A percentile compares a stretch with the other conserved stretches of the same genome.
phyloP scores from a whole-genome alignment of 1,140 invertebrate genomes.

The Hyphantria cunea region DNA sequence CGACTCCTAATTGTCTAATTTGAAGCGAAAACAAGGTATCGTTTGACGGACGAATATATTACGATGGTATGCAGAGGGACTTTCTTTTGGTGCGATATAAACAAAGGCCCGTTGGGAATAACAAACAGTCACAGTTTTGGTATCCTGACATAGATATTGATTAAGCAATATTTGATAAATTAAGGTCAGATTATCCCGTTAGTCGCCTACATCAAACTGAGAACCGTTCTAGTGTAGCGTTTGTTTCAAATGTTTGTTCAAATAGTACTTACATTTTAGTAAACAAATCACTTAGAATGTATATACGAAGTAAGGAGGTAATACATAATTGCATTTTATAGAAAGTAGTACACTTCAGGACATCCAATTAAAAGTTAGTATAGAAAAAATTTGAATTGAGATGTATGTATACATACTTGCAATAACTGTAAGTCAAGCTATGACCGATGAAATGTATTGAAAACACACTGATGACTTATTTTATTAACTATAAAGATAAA shows the following conservation, averaged over 20 bases:
- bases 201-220: not conserved
- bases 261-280: not conserved
- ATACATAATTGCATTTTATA: too few relatives aligned
- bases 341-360: too few relatives aligned
- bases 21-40: constrained; percentile 76
- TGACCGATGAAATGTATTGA: too few relatives aligned
- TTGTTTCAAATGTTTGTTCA: not conserved
- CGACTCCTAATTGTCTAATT: constrained; percentile 80
- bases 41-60: constrained; percentile 73
- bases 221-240: not conserved
- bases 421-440: too few relatives aligned
- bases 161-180: constrained; percentile 32
- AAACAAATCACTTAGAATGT: too few relatives aligned
- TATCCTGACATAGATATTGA: constrained; percentile 43
- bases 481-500: too few relatives aligned
- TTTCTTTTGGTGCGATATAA: constrained; percentile 77
- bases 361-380: too few relatives aligned
- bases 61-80: constrained; percentile 75
- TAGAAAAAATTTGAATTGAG: too few relatives aligned
- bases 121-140: constrained; percentile 50
- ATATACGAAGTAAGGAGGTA: too few relatives aligned
- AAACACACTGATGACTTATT: too few relatives aligned
- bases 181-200: constrained; percentile 7
- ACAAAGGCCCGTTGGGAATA: constrained; percentile 60
- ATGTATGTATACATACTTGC: too few relatives aligned